Evolutionary conservation across 1,140 invertebrate species (phyloP), one percentile per base, ranked within the genome.

Genomic region (Bombus affinis): DNA sequence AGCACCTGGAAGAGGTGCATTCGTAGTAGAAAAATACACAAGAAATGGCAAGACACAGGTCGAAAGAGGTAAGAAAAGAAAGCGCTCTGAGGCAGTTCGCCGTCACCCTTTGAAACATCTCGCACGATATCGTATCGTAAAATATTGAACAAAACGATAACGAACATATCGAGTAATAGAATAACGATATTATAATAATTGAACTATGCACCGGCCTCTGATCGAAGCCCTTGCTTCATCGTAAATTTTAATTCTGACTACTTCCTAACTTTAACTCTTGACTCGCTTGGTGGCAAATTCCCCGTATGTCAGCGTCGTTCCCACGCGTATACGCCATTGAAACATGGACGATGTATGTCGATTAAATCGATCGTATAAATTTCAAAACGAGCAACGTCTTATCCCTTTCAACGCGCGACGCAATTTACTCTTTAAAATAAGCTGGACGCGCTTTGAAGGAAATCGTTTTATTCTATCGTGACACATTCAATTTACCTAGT

Each of bases 401-500:
- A 32, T 22, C 35, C 18, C 5, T 3, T 28, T 47, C n/a, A 15
- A 2, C 9, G 13, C n/a, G 72, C 42, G 42, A 77, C 70, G 47
- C 66, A 81, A 89, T 85, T 89, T 59, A 39, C 62, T 32, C 47
- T 53, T 83, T 42, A 68, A 68, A 76, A 37, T 75, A 75, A 82
- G 42, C 44, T 32, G 59, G 35, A 44, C 47, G 44, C 65, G 62
- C 72, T 85, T 82, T 44, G 74, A 65, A 44, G 78, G 42, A 88
- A 85, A 88, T 74, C 73, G 37, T 86, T 79, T 70, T 72, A 79
- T 86, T 79, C 53, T 66, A 76, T 65, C 70, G 53, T n/a, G 86
- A 88, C 78, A 73, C 68, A 68, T 86, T 81, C 87, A 72, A 75
- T 88, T 77, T 71, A 76, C 39, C 62, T 70, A 10, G 73, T 81